These are phyloP conservation scores for Monochamus saltuarius DNA, from an alignment of 1,140 invertebrate genomes.

Conservation along the genomic window DNA sequence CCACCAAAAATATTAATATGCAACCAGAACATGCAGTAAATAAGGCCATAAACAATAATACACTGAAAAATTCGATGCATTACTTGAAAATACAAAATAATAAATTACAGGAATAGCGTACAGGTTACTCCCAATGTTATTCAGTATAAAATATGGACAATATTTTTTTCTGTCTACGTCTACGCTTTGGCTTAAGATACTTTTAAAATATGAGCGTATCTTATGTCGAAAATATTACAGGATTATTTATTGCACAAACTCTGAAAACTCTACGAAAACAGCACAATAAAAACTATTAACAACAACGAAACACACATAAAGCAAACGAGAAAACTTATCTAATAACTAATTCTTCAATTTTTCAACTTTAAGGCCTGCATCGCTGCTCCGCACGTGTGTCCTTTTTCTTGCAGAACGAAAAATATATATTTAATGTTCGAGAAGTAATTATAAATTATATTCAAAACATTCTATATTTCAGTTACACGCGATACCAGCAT, in stretches of 20 bases:
- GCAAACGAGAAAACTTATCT: conserved; percentile 34
- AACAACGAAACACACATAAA: conserved; percentile 33
- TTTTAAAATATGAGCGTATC: conserved; percentile 16
- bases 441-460: too few species aligned
- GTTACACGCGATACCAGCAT: too few species aligned
- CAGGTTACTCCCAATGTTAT: conserved; percentile 2
- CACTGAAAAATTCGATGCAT: too few species aligned
- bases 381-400: conserved; percentile 1
- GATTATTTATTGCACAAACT: conserved; percentile 27
- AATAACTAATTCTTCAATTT: conserved; percentile 36
- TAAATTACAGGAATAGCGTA: too few species aligned
- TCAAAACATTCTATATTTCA: too few species aligned
- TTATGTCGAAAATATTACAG: conserved; percentile 19
- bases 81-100: too few species aligned
- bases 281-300: conserved; percentile 33
- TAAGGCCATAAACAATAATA: too few species aligned
- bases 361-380: conserved; percentile 15
- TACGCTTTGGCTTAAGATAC: background rate
- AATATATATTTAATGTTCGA: too few species aligned
- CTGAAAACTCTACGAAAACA: conserved; percentile 26
- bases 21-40: too few species aligned
- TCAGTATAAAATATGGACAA: conserved; percentile 4
- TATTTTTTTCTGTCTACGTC: conserved; percentile 6
- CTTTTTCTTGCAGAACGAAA: too few species aligned
- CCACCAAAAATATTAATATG: too few species aligned